A percentile compares a stretch with the other conserved stretches of the same genome.
Evolutionary conservation across 2,113 vertebrate species (phyloP).

Genomic region (Eira barbara): DNA sequence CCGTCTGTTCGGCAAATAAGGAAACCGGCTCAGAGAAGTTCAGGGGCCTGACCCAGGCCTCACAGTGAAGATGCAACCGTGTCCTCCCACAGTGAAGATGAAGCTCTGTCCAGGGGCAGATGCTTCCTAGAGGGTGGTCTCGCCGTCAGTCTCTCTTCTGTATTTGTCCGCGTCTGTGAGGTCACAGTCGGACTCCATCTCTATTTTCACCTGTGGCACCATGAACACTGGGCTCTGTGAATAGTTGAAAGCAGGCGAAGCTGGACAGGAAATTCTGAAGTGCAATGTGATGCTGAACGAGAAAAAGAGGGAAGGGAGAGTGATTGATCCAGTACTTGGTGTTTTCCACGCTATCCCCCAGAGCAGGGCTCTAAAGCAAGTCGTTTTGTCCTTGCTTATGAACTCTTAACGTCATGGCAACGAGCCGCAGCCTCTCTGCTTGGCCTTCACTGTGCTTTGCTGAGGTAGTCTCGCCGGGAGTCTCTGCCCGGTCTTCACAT

Average conservation of each 20-base stretch:
- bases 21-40: not conserved
- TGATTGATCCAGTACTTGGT: not conserved
- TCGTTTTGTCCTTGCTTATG: not conserved
- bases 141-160: conserved; percentile 86
- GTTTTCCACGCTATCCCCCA: not conserved
- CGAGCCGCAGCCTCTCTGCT: not conserved
- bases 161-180: conserved; percentile 87
- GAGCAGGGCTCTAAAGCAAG: not conserved
- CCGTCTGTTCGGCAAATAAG: not conserved
- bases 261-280: conserved; percentile 97
- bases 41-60: not conserved
- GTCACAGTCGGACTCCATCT: conserved; percentile 95
- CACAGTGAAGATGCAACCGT: not conserved
- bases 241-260: conserved; percentile 89
- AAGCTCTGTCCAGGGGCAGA: not conserved
- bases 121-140: conserved; percentile 89
- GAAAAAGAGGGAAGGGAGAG: not conserved
- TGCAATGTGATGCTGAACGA: conserved; percentile 93
- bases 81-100: not conserved
- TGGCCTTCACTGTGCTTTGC: not conserved
- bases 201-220: conserved; percentile 96
- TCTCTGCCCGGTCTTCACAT: not conserved
- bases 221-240: conserved; percentile 84
- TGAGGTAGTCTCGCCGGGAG: not conserved
- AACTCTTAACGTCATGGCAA: not conserved